phyloP scores from a whole-genome alignment of 1,140 invertebrate species.

The Tribolium madens region DNA sequence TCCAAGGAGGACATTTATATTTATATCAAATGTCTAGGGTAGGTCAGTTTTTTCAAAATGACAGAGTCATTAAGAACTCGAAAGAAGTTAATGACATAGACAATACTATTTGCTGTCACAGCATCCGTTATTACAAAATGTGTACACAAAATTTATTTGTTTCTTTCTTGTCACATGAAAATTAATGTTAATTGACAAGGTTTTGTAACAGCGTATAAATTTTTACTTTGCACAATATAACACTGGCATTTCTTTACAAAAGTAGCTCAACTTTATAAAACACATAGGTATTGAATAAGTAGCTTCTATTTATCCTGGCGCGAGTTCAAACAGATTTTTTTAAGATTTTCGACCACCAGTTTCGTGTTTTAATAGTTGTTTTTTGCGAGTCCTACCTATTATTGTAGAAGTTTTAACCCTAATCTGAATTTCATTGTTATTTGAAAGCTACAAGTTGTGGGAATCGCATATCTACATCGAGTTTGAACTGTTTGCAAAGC shows the following conservation, averaged over 20 bases:
- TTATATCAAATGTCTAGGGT: not conserved
- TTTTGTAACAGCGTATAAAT: not conserved
- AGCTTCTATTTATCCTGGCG: not conserved
- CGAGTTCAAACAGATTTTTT: not conserved
- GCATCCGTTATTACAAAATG: constrained; percentile 6
- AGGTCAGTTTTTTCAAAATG: not conserved
- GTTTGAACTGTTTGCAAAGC: not conserved
- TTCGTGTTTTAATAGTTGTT: not conserved
- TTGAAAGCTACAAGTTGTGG: not conserved
- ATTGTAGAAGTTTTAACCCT: not conserved
- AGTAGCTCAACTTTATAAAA: not conserved
- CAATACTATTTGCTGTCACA: not conserved
- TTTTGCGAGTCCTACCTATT: too few species aligned
- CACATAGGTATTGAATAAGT: not conserved
- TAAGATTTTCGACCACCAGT: too few species aligned
- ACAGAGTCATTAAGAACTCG: not conserved
- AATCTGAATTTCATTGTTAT: not conserved
- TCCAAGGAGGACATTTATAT: not conserved
- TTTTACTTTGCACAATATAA: constrained; percentile 20
- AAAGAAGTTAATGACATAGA: not conserved
- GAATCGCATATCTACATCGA: not conserved
- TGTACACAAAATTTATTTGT: constrained; percentile 16
- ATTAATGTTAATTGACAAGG: constrained; percentile 17
- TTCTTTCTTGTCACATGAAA: constrained; percentile 4
- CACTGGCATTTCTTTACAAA: not conserved